phyloP scores from a whole-genome alignment of 1,140 invertebrate species.

The Drosophila sturtevanti region DNA sequence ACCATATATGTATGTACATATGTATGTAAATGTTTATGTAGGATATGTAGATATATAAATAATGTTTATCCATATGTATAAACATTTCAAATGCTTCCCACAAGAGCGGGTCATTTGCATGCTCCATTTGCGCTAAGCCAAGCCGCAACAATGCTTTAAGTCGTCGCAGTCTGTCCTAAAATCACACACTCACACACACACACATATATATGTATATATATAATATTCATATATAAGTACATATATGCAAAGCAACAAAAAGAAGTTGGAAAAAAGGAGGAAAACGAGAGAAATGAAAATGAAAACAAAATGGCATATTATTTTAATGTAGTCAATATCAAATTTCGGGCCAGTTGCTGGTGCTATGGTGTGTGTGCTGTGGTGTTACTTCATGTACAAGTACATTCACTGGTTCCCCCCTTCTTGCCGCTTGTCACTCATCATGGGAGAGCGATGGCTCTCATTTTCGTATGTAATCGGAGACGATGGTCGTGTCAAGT shows the following conservation, averaged over 20 bases:
- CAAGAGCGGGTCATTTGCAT: conserved; percentile 7
- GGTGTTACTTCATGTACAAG: conserved; percentile 2
- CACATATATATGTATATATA: no score
- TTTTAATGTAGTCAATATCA: conserved; percentile 5
- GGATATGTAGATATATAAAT: conserved; percentile 1
- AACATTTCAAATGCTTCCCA: conserved; percentile 9
- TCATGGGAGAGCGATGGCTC: background rate
- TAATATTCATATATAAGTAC: no score
- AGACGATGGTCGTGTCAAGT: conserved; percentile 4
- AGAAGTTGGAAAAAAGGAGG: background rate
- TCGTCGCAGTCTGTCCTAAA: background rate
- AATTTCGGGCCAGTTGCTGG: background rate
- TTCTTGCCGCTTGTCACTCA: background rate
- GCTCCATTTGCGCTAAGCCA: conserved; percentile 3
- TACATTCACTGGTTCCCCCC: background rate
- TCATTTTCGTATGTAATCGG: background rate
- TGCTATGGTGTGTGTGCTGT: no score
- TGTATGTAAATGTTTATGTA: conserved; percentile 34
- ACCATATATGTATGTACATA: no score
- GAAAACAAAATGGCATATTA: conserved; percentile 9
- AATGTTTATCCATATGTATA: conserved; percentile 29
- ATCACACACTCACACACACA: background rate
- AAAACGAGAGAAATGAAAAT: background rate
- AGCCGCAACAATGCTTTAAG: background rate
- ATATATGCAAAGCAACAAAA: background rate